These are phyloP conservation scores for Nephrotoma appendiculata DNA, from an alignment of 2,888 invertebrate species.

Conservation along the genomic window DNA sequence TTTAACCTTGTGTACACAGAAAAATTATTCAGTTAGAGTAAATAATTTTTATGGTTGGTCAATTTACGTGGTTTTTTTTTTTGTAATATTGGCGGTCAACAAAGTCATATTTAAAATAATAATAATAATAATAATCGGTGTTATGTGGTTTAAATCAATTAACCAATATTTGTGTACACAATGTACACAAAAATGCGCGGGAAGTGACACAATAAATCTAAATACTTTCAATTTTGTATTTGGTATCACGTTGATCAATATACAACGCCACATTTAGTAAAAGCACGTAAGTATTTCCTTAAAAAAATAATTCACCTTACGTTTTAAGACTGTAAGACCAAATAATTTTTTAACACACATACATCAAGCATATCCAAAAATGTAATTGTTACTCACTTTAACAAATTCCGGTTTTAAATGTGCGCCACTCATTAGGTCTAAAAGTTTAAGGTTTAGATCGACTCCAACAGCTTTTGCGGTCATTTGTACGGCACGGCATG, in stretches of 20 bases:
- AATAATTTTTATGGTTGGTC: neutral
- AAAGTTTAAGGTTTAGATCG: constrained; percentile 45
- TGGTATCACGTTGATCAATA: neutral
- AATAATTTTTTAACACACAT: neutral
- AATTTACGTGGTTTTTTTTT: neutral
- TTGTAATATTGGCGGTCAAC: neutral
- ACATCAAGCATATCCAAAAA: neutral
- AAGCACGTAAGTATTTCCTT: neutral
- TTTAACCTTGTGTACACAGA: neutral
- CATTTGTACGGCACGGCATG: constrained; percentile 49
- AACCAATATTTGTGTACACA: neutral
- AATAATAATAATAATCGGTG: neutral
- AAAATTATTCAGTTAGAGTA: neutral
- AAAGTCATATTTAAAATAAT: neutral
- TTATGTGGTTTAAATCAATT: neutral
- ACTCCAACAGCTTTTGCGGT: constrained; percentile 50
- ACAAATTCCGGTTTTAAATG: constrained; percentile 54
- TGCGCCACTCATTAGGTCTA: constrained; percentile 46
- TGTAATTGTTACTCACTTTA: constrained; percentile 34
- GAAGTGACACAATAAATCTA: neutral
- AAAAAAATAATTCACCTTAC: no score
- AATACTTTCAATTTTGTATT: neutral
- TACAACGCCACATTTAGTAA: neutral
- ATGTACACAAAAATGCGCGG: neutral
- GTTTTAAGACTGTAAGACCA: neutral